Base-by-base conservation (phyloP, 2,888 invertebrate genomes). In the Tenthredo scrophulariae region DNA sequence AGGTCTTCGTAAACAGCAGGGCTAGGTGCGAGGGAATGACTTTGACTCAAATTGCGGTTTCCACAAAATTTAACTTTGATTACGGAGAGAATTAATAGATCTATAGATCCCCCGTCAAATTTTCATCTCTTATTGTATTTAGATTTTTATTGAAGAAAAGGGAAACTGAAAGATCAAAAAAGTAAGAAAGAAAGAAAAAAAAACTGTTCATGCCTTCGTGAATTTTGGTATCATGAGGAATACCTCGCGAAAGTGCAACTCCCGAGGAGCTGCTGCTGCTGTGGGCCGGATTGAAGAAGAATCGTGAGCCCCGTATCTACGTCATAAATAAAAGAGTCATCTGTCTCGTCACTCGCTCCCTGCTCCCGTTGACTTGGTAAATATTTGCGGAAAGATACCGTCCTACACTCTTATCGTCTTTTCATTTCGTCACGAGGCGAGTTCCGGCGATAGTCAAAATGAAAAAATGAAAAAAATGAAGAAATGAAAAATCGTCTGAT, bases 321-420 rank as follows among this genome's bases (percentile, higher is more conserved):
- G 33, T 67, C 33, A 67, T 67, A 67, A 67, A 67, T 67, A 33
- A 67, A 29, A 33, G 33, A 67, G 67, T 67, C 67, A 67, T 67
- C 67, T 33, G 54, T 54, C 67, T 67, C 67, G 67, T 29, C 67
- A 26, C 67, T 29, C 18, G 67, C 54, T 37, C 82, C 26, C 88
- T 90, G 89, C 91, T 88, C 90, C 89, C 89, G 89, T 91, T 92
- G 43, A 89, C 90, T 89, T 90, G 89, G 92, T 89, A 91, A 92
- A 92, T 92, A 90, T 92, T 92, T 92, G 90, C 88, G 46, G 75
- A 58, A 46, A 84, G 54, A 40, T 75, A 79, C 18, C 22, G 46
- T 74, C 72, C 13, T 70, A 70, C 10, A 15, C 40, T 77, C 77
- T 77, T 50, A 77, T 77, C 54, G 77, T 33, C 0, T 6, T 54